Evolutionary conservation across 2,113 vertebrate genomes (phyloP).

Genomic region (Ceyx cyanopectus): DNA sequence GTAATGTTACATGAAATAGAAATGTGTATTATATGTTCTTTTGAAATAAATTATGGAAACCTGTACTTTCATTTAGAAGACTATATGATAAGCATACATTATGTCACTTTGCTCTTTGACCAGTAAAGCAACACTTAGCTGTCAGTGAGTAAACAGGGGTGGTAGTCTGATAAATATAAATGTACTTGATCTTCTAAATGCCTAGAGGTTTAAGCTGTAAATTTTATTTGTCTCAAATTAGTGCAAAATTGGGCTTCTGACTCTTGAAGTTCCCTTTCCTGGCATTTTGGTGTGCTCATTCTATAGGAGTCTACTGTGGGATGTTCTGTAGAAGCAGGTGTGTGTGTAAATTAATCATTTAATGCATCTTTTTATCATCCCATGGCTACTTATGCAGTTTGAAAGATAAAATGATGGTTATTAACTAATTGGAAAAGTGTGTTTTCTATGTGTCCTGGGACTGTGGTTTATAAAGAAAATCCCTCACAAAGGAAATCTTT

Average conservation of each 20-base stretch:
- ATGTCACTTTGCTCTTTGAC: background rate
- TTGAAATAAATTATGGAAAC: background rate
- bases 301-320: background rate
- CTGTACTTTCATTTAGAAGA: background rate
- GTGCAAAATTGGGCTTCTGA: background rate
- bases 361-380: background rate
- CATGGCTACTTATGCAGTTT: background rate
- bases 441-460: background rate
- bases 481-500: background rate
- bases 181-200: background rate
- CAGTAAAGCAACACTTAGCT: background rate
- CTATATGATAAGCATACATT: background rate
- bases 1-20: accelerated
- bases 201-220: background rate
- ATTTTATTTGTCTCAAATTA: background rate
- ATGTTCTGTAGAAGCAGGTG: background rate
- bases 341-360: background rate
- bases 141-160: background rate
- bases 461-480: slow-evolving; percentile 2
- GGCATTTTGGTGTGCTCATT: background rate
- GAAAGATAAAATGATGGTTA: background rate
- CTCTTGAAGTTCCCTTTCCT: background rate
- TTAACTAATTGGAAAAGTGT: slow-evolving; percentile 2
- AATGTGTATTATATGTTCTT: background rate
- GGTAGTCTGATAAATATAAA: background rate